Base-by-base conservation (phyloP, 2,888 invertebrate genomes). In the Conomelus anceps region DNA sequence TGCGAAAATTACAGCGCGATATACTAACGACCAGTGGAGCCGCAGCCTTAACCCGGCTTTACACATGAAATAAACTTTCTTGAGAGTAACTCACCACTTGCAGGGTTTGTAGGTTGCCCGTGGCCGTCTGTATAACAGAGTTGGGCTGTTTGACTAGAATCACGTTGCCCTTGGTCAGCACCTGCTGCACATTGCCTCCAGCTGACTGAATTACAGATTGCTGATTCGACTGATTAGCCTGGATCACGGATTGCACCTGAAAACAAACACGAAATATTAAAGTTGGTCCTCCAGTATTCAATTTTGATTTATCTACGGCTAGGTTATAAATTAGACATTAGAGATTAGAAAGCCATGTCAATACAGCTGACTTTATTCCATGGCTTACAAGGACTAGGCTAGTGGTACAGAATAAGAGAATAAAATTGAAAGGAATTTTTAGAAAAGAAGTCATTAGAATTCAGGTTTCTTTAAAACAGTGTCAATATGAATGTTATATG, bases 171-270 rank as follows among this genome's bases (percentile, higher is more conserved):
- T 98, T 98, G 91, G 97, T 96, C 93, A 98, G 95, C 93, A 96
- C 95, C 92, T 97, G 96, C 93, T 97, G 96, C 92, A 97, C 95
- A 93, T 97, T 97, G 89, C 91, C 92, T 4, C 97, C 96, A 91
- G 98, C 97, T 91, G 98, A 97, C 94, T 99, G 98, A 93, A 99
- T 98, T 89, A 98, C 98, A 91, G 98, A 98, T 93, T 98, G 98
- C 93, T 98, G 98, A 94, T 98, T 98, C 6, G 89, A 88, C n/a
- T 86, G 86, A 22, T 86, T 86, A 91, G 98, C 97, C 94, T 99
- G 98, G 93, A 98, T 98, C 91, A 98, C 98, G 92, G 98, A 98
- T 94, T 98, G 98, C 91, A 98, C 98, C 96, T 98, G 94, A 94
- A 92, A 91, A 91, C 91, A 91, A 91, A 90, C 90, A 90, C 90